Evolutionary conservation across 2,113 vertebrate species (phyloP), one percentile per base, ranked within the genome.

Genomic region (Rhinolophus ferrumequinum): DNA sequence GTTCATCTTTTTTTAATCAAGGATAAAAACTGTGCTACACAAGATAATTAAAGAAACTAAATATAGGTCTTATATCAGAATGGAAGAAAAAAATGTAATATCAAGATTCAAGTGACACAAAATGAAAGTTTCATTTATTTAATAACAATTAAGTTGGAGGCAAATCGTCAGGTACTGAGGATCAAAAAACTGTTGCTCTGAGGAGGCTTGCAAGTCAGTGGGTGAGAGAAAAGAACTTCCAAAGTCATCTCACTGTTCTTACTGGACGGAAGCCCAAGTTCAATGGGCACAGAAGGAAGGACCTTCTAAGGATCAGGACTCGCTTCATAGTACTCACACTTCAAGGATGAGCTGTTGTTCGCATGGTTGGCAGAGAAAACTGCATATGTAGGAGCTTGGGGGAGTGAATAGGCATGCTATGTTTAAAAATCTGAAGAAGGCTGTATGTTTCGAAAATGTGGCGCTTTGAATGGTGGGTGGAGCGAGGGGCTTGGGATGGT

Each of bases 1-100:
- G 12, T 79, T 97, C 54, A 87, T 94, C 41, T 92, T 94, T 82
- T 38, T 93, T 88, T 81, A 87, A 88, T 81, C 89, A 91, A 21
- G 24, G 87, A 72, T 88, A 85, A 85, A 94, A 97, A 50, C 3
- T 85, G 9, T 69, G 66, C 35, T 73, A 47, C 47, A 95, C 93
- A 89, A 66, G 41, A 72, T 77, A 94, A 76, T 89, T 82, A 52
- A 94, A 88, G 47, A 19, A 64, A 94, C 5, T 58, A 83, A 94
- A 92, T 66, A 56, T 66, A 88, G 22, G 24, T 44, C 67, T 94
- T 66, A 28, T 3, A 56, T 2, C 35, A 89, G 41, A 91, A 75
- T 58, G 13, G 6, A 92, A 85, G 3, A 30, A 89, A 41, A 44
- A 52, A 82, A 92, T 54, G 11, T 91, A 75, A 67, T 85, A 88